Evolutionary conservation across 2,113 vertebrate genomes (phyloP), one percentile per base, ranked within the genome.

Genomic region (Nettapus auritus): DNA sequence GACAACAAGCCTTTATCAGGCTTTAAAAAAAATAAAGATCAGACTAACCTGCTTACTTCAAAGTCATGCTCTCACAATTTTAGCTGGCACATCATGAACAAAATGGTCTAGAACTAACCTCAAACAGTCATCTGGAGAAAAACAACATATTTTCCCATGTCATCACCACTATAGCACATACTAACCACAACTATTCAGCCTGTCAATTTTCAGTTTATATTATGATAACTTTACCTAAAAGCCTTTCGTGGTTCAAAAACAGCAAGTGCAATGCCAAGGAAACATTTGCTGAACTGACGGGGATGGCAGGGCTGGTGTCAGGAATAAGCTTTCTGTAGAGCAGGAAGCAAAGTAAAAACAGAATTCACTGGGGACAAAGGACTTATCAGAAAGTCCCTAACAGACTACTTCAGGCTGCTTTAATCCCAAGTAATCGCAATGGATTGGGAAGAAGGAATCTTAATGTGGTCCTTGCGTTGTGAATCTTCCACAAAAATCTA

Each of bases 151-250:
- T 93, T 71, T 93, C 89, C 86, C 83, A 94, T 86, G 69, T 86
- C 69, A 94, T 96, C 63, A 93, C 89, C 77, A 90, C 81, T 90
- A 90, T 56, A 96, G 91, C 94, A 93, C 79, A 89, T 71, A 87
- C 44, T 86, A 93, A 89, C 90, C 81, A 83, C 77, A 86, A 81
- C 69, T 93, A 92, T 91, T 75, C 88, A 96, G 85, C 74, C 84
- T 97, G 95, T 97, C 92, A 86, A 52, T 91, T 96, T 95, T 82
- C 66, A 93, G 90, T 83, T 86, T 89, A 38, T 83, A 95, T 71
- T 97, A 96, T 78, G 94, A 94, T 96, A 96, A 90, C 94, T 96
- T 95, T 82, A 97, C 82, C 95, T 95, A 97, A 97, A 96, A 95
- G 88, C 93, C 90, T 76, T 90, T 86, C 2, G 13, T 96, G 81